Base-by-base conservation (phyloP, 2,797 vertebrate species). In the Coranthus polyacanthus region DNA sequence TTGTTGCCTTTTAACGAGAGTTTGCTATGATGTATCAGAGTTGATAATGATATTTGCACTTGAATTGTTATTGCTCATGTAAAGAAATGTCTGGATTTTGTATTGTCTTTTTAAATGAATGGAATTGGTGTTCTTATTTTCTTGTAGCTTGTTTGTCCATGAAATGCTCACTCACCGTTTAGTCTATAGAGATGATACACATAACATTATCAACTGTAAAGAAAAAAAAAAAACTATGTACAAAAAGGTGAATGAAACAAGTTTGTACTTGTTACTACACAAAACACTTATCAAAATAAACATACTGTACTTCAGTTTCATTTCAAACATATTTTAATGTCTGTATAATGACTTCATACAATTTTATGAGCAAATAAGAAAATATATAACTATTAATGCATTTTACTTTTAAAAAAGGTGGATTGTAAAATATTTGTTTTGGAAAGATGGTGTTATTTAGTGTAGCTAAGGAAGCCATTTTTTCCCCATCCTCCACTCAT, bases 41-140 rank as follows among this genome's bases (percentile, higher is more conserved):
- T 95, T 94, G 93, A 94, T 94, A 93, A 96, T 95, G 92, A 96
- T 97, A 98, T 98, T 98, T 98, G 97, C 97, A 98, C 97, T 98
- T 97, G 95, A 93, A 93, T 90, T 93, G 94, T 97, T 96, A 95
- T 95, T 97, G 95, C 96, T 96, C 94, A 95, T 98, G 96, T 97
- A 96, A 96, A 93, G 83, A 96, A 96, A 96, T 94, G 95, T 97
- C 95, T 96, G 96, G 94, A 96, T 97, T 98, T 97, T 96, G 95
- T 97, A 96, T 94, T 90, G 95, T 96, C 95, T 95, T 97, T 97
- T 94, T 94, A 95, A 93, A 94, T 94, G 93, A 94, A 94, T 93
- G 91, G 90, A 94, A 91, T 93, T 88, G 90, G 92, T 94, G 92
- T 94, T 91, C 84, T 89, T 92, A 88, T 88, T 84, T 89, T 81